Conservation (phyloP, 2,113 vertebrate genomes). For the Lepus timidus region DNA sequence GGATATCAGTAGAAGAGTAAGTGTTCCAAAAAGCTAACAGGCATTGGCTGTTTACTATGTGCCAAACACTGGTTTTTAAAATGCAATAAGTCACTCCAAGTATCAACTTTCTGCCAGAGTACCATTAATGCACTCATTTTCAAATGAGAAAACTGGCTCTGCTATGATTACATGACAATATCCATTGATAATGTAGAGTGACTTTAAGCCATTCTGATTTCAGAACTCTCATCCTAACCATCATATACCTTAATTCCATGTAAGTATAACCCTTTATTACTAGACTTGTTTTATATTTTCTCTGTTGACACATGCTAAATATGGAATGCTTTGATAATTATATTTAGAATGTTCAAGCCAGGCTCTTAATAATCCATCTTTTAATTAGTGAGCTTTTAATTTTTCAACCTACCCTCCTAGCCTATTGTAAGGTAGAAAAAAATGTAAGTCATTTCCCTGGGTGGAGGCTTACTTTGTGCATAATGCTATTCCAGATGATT, state of each 20-base stretch:
- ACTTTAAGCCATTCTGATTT: neutral
- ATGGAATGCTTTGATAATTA: constrained; percentile 1
- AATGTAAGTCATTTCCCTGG: neutral
- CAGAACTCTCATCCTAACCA: neutral
- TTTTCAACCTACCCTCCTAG: neutral
- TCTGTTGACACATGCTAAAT: neutral
- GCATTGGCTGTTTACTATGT: neutral
- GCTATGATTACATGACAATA: neutral
- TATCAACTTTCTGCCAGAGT: neutral
- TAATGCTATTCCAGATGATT: neutral
- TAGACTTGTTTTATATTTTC: neutral
- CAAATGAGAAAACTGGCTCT: neutral
- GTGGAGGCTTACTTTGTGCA: neutral
- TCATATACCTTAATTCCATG: neutral
- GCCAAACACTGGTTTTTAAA: neutral
- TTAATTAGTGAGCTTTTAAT: constrained; percentile 28
- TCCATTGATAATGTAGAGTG: neutral
- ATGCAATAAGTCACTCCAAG: neutral
- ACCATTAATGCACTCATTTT: neutral
- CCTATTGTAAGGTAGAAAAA: neutral
- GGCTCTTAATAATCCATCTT: neutral
- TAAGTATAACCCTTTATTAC: neutral
- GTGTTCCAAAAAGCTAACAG: neutral
- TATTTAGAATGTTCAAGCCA: neutral
- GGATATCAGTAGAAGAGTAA: neutral